phyloP scores from a whole-genome alignment of 2,113 vertebrate species.

The Pluvialis apricaria region DNA sequence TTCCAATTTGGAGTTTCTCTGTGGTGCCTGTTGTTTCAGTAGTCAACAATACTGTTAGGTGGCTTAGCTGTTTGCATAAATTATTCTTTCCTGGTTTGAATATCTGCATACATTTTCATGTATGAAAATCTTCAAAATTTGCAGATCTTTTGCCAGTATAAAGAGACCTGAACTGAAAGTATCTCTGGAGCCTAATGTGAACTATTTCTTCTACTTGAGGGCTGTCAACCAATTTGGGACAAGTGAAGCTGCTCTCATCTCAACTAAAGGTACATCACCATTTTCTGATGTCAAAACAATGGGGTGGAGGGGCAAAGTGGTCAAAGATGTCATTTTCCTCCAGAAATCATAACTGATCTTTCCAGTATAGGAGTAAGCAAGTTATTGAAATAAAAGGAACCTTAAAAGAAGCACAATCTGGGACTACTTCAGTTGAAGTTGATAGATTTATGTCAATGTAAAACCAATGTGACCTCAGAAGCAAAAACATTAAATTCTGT shows the following conservation, averaged over 20 bases:
- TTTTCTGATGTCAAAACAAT: not conserved
- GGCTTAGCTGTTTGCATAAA: not conserved
- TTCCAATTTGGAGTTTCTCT: not conserved
- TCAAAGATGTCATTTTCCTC: not conserved
- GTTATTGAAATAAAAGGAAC: not conserved
- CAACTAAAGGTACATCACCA: constrained; percentile 83
- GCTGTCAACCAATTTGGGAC: constrained; percentile 82
- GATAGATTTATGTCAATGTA: not conserved
- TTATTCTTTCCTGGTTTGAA: not conserved
- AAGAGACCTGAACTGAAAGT: constrained; percentile 80
- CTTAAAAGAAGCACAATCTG: not conserved
- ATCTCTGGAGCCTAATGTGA: constrained; percentile 83
- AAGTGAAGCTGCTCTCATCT: constrained; percentile 88
- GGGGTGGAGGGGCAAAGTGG: not conserved
- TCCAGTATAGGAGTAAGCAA: not conserved
- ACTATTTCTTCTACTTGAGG: constrained; percentile 91
- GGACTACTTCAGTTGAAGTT: not conserved
- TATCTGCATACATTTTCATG: not conserved
- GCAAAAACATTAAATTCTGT: not conserved
- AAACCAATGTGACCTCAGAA: not conserved
- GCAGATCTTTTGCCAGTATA: constrained; percentile 86
- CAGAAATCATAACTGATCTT: not conserved
- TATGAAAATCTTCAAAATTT: not conserved
- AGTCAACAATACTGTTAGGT: not conserved
- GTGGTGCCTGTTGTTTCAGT: not conserved